Percentiles rank a stretch among this genome's conserved stretches.
Evolutionary conservation across 2,113 vertebrate genomes (phyloP).

Genomic region (Caranx ignobilis): DNA sequence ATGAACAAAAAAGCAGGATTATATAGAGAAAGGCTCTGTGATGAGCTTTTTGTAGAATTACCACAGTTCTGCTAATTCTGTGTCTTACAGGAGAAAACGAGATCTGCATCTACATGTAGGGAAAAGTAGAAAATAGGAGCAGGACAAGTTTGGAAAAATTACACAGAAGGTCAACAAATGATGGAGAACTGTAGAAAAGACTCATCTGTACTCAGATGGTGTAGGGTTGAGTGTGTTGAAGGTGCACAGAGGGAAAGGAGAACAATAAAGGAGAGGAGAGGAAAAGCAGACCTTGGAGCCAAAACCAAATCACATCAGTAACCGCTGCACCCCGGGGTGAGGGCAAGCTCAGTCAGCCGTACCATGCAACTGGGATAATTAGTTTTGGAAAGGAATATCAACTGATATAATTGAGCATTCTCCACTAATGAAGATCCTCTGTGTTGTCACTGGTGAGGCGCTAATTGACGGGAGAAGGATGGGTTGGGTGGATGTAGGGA

Average conservation of each 20-base stretch:
- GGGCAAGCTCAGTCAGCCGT: slow-evolving; percentile 83
- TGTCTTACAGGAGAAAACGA: slow-evolving; percentile 32
- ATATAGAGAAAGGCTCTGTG: slow-evolving; percentile 43
- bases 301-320: slow-evolving; percentile 85
- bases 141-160: slow-evolving; percentile 12
- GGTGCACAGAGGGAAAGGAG: slow-evolving; percentile 34
- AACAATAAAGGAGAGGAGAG: slow-evolving; percentile 60
- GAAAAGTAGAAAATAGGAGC: not conserved
- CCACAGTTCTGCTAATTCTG: slow-evolving; percentile 44
- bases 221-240: slow-evolving; percentile 36
- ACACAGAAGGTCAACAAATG: slow-evolving; percentile 23
- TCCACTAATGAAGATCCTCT: slow-evolving; percentile 87
- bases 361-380: slow-evolving; percentile 86
- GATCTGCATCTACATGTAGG: slow-evolving; percentile 3
- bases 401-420: slow-evolving; percentile 88
- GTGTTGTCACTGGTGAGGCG: slow-evolving; percentile 83
- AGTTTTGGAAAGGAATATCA: slow-evolving; percentile 88
- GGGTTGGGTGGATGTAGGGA: slow-evolving; percentile 46
- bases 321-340: slow-evolving; percentile 74
- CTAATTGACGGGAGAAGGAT: slow-evolving; percentile 82
- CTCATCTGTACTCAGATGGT: not conserved
- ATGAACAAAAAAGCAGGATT: slow-evolving; percentile 65
- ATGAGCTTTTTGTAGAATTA: slow-evolving; percentile 63
- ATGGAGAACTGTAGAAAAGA: not conserved
- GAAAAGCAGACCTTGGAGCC: slow-evolving; percentile 71